A percentile compares a stretch with the other conserved stretches of the same genome.
Evolutionary conservation across 2,113 vertebrate species (phyloP).

Genomic region (Catharus bicknelli): DNA sequence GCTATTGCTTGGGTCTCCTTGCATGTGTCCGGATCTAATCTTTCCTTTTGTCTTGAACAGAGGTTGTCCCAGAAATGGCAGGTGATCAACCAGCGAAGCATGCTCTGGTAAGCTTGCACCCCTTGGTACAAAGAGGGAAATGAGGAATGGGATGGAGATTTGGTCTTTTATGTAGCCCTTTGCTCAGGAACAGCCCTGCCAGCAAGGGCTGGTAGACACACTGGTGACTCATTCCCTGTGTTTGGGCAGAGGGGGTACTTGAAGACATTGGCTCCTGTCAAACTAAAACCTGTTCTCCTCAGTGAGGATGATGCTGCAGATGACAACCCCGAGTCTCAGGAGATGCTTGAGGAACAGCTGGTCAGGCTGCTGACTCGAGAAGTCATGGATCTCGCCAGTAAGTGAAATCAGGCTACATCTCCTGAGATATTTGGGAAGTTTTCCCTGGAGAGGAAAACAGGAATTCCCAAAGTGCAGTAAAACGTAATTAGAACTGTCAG

Average conservation of each 20-base stretch:
- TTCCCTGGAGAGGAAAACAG: neutral
- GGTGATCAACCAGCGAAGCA: slow-evolving; percentile 88
- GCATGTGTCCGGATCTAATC: neutral
- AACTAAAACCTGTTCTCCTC: neutral
- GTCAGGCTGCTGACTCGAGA: slow-evolving; percentile 90
- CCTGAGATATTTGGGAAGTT: neutral
- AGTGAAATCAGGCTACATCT: slow-evolving; percentile 58
- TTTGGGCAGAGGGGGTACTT: neutral
- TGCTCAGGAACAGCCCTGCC: neutral
- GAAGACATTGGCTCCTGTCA: neutral
- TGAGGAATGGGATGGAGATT: neutral
- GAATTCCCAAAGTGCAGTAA: neutral
- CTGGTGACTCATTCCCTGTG: neutral
- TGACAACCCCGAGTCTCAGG: slow-evolving; percentile 90
- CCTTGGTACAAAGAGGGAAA: neutral
- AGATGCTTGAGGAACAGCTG: slow-evolving; percentile 94
- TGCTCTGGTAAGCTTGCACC: slow-evolving; percentile 77
- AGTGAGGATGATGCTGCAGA: slow-evolving; percentile 83
- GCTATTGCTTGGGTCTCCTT: neutral
- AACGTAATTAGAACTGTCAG: neutral
- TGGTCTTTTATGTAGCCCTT: neutral
- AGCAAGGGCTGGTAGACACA: neutral
- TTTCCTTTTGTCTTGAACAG: slow-evolving; percentile 71
- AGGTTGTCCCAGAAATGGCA: slow-evolving; percentile 92
- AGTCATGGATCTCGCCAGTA: slow-evolving; percentile 93